A percentile compares a stretch with the other conserved stretches of the same genome.
phyloP scores from a whole-genome alignment of 2,888 invertebrate species.

The Deilephila elpenor region DNA sequence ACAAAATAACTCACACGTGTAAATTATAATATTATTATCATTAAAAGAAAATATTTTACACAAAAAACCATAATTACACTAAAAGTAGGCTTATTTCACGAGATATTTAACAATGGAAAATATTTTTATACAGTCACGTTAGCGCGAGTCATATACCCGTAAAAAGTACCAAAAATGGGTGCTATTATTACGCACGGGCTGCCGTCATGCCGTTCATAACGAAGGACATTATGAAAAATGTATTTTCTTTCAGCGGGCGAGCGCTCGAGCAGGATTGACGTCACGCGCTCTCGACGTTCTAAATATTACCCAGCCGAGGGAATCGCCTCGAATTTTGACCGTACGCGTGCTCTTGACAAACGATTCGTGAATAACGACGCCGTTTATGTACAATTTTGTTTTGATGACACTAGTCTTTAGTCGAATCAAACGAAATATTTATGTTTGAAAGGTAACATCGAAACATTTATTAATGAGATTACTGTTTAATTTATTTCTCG shows the following conservation, averaged over 20 bases:
- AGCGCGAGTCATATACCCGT: slow-evolving; percentile 40
- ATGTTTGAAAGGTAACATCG: neutral
- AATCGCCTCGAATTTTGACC: slow-evolving; percentile 17
- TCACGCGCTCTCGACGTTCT: slow-evolving; percentile 51
- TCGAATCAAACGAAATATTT: neutral
- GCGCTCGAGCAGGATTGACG: slow-evolving; percentile 57
- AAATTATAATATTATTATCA: no score
- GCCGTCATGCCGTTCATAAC: slow-evolving; percentile 50
- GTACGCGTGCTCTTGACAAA: slow-evolving; percentile 20
- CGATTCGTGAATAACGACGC: neutral
- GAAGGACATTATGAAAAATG: slow-evolving; percentile 61
- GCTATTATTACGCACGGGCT: slow-evolving; percentile 52
- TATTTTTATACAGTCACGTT: slow-evolving; percentile 22
- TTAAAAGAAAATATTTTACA: no score
- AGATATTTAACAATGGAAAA: slow-evolving; percentile 34
- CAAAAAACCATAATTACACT: no score
- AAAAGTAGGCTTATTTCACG: slow-evolving; percentile 28
- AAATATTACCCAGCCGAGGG: slow-evolving; percentile 31
- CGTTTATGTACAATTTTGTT: neutral
- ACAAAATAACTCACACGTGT: no score
- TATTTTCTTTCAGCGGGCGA: slow-evolving; percentile 63
- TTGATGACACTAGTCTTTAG: neutral
- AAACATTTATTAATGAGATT: neutral
- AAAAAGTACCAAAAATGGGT: slow-evolving; percentile 44
- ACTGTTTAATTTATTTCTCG: neutral